Conservation (phyloP, 2,888 invertebrate species). For the Unio pictorum region DNA sequence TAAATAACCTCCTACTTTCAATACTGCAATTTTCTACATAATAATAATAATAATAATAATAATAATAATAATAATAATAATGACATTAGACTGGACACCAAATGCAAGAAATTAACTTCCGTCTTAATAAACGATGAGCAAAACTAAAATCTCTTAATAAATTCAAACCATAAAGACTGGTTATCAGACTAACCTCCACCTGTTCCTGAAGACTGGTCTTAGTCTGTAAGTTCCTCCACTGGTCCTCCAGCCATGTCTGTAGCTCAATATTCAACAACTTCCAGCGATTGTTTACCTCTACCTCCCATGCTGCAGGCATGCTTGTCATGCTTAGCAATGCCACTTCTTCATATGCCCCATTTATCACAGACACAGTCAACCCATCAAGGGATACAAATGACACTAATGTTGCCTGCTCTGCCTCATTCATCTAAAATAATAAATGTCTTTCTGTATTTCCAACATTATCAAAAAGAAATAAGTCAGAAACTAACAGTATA, state of each 20-base stretch:
- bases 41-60: too few species aligned
- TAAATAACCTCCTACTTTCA: too few species aligned
- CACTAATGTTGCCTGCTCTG: slow-evolving; percentile 81
- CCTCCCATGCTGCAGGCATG: slow-evolving; percentile 85
- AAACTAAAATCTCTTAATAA: not conserved
- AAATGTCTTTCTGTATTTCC: not conserved
- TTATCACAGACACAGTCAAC: slow-evolving; percentile 77
- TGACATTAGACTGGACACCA: too few species aligned
- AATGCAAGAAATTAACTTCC: too few species aligned
- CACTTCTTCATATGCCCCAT: slow-evolving; percentile 75
- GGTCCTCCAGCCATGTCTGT: slow-evolving; percentile 87
- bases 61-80: too few species aligned
- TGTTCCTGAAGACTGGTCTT: slow-evolving; percentile 85
- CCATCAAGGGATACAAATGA: slow-evolving; percentile 81
- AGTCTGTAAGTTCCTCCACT: slow-evolving; percentile 80
- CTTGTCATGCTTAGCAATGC: slow-evolving; percentile 80
- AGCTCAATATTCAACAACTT: slow-evolving; percentile 84
- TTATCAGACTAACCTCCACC: slow-evolving; percentile 74
- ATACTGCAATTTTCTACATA: too few species aligned
- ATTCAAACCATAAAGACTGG: not conserved
- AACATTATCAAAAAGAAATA: too few species aligned
- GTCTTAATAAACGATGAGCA: too few species aligned
- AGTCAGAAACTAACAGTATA: too few species aligned
- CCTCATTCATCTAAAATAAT: slow-evolving; percentile 61
- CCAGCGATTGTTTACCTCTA: slow-evolving; percentile 85